phyloP scores from a whole-genome alignment of 2,888 invertebrate genomes.

The Orthosia gracilis region DNA sequence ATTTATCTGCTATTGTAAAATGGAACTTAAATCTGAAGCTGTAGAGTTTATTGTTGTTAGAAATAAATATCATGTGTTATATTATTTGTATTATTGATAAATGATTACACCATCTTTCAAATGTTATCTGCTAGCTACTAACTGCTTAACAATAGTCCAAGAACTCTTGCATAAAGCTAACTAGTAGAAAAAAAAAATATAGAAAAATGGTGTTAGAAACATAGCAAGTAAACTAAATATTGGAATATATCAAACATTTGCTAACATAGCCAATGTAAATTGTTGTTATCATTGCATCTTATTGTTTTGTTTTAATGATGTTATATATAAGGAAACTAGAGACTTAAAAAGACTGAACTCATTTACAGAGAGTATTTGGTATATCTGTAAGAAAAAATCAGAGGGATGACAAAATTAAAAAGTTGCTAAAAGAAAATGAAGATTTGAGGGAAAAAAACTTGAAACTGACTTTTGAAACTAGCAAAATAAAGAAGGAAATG shows the following conservation, averaged over 20 bases:
- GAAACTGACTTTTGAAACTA: conserved; percentile 77
- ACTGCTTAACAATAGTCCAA: neutral
- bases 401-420: conserved; percentile 78
- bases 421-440: conserved; percentile 78
- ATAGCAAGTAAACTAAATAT: neutral
- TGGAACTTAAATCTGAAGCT: neutral
- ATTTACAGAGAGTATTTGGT: conserved; percentile 85
- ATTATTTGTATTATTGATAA: conserved; percentile 2
- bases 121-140: neutral
- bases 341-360: conserved; percentile 28
- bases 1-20: conserved; percentile 17
- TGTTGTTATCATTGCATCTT: conserved; percentile 4
- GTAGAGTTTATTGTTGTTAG: conserved; percentile 9
- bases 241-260: neutral
- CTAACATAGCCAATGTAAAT: neutral
- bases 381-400: conserved; percentile 79
- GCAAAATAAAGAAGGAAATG: conserved; percentile 82
- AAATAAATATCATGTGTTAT: conserved; percentile 6
- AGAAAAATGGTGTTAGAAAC: neutral
- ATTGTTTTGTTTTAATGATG: conserved; percentile 2
- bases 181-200: neutral
- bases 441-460: conserved; percentile 78
- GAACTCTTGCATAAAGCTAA: neutral
- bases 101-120: neutral
- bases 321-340: conserved; percentile 17